Evolutionary conservation across 2,797 vertebrate species (phyloP), one percentile per base, ranked within the genome.

Genomic region (Vireo griseus): DNA sequence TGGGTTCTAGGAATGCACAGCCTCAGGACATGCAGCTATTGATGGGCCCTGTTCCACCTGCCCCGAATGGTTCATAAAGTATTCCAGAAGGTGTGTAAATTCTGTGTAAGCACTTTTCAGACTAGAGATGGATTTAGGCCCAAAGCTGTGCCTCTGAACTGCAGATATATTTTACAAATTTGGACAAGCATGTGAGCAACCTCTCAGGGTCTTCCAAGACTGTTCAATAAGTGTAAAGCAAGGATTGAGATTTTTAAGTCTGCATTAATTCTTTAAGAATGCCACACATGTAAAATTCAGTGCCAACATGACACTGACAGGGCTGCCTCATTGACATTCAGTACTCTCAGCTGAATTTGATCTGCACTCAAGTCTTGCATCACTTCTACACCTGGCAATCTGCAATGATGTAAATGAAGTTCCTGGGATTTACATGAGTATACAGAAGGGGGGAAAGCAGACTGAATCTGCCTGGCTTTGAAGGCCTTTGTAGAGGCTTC

Each of bases 381-480:
- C 78, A 65, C 68, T 95, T 61, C 76, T 80, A 72, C 86, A 91
- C 78, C 86, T 93, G 78, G 82, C 79, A 78, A 24, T 90, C 87
- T 77, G 50, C 75, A 57, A 12, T 28, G 62, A 95, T 92, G 81
- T 86, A 91, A 89, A 96, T 93, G 93, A 72, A 95, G 65, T 88
- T 68, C 10, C 84, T 72, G 45, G 81, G 78, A 95, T 95, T 96
- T 93, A 74, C 78, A 85, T 82, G 81, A 83, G 68, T 33, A 77
- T 81, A 72, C 55, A 1, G 62, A 55, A 57, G 37, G 21, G 55
- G 29, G 33, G 8, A 39, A 31, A 74, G 13, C 48, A 67, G 20
- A 54, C 68, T 66, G 47, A 92, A 58, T 71, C 81, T 80, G 57
- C 50, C 65, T 80, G 71, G 13, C 86, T 94, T 94, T 94, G 86